phyloP scores from a whole-genome alignment of 2,113 vertebrate species.

The Salvelinus alpinus region DNA sequence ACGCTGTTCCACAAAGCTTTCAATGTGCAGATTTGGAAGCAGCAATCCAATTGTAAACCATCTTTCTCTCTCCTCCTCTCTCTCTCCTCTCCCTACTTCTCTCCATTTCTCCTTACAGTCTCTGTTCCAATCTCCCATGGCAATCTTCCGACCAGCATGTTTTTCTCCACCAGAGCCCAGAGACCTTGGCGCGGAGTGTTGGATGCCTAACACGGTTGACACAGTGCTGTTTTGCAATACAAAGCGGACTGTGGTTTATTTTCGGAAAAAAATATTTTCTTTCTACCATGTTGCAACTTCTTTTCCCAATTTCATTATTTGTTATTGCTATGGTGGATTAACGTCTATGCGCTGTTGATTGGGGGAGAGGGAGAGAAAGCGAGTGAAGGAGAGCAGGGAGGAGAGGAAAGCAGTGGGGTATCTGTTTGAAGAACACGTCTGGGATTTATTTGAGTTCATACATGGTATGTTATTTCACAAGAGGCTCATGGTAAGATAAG shows the following conservation, averaged over 20 bases:
- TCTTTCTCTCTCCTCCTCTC: background rate
- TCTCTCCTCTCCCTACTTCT: background rate
- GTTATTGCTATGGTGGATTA: conserved; percentile 15
- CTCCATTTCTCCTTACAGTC: background rate
- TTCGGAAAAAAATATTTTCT: background rate
- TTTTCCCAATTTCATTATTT: conserved; percentile 3
- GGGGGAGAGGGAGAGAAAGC: background rate
- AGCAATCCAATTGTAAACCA: conserved; percentile 8
- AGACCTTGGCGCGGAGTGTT: conserved; percentile 9
- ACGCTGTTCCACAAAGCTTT: background rate
- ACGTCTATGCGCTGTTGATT: background rate
- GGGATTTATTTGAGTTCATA: conserved; percentile 20
- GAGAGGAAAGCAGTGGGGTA: background rate
- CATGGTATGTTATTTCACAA: conserved; percentile 39
- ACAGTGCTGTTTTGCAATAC: conserved; percentile 16
- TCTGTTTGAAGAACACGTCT: conserved; percentile 17
- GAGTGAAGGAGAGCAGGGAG: background rate
- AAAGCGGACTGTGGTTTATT: conserved; percentile 21
- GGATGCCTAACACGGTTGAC: conserved; percentile 12
- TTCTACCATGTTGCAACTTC: background rate
- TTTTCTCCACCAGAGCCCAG: conserved; percentile 6
- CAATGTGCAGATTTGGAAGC: background rate
- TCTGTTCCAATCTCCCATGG: conserved; percentile 3
- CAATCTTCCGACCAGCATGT: conserved; percentile 13
- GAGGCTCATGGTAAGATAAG: conserved; percentile 29